Evolutionary conservation across 2,113 vertebrate genomes (phyloP).

Genomic region (Stigmatopora nigra): DNA sequence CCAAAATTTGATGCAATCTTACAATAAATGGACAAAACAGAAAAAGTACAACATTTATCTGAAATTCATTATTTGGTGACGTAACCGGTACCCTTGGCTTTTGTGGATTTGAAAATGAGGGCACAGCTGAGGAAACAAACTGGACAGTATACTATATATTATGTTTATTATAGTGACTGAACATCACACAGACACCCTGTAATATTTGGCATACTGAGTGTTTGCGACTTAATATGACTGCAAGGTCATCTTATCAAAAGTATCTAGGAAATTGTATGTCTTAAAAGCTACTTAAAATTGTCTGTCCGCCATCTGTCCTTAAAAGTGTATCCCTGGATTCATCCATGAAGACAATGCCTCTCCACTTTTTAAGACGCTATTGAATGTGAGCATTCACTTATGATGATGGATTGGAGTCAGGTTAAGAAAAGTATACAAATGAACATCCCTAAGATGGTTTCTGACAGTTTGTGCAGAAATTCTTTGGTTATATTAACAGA

Average conservation of each 20-base stretch:
- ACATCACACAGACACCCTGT: conserved; percentile 5
- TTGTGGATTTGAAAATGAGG: conserved; percentile 16
- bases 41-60: conserved; percentile 5
- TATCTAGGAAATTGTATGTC: neutral
- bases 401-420: no score
- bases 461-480: no score
- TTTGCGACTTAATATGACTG: conserved; percentile 5
- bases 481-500: no score
- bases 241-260: conserved; percentile 8
- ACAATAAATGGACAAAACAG: no score
- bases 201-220: neutral
- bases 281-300: neutral
- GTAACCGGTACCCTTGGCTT: conserved; percentile 14
- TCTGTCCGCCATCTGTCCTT: no score
- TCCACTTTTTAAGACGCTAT: no score
- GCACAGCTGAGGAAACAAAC: conserved; percentile 6
- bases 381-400: no score
- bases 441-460: no score
- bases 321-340: no score
- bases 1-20: neutral
- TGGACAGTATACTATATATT: neutral
- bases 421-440: no score
- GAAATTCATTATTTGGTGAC: conserved; percentile 24
- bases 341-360: no score
- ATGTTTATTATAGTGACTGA: conserved; percentile 1